These are phyloP conservation scores for Chaetodon trifascialis DNA, from an alignment of 2,113 vertebrate species.

Conservation along the genomic window DNA sequence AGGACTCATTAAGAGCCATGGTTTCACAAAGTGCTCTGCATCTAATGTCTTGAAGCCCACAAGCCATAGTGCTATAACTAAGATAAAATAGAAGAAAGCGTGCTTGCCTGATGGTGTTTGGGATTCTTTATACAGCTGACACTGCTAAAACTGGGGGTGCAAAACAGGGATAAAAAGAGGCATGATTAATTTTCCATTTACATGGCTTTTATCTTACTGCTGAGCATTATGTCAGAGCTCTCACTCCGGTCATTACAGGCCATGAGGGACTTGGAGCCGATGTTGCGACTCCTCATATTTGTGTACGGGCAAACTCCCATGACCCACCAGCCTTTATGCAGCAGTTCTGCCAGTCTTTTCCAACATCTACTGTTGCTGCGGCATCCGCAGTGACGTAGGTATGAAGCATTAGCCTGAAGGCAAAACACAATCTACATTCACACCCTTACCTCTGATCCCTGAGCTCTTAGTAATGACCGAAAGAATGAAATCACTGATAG, in stretches of 20 bases:
- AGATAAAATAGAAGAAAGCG: background rate
- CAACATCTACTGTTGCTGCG: background rate
- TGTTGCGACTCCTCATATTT: conserved; percentile 3
- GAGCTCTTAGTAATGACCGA: background rate
- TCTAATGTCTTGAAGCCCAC: background rate
- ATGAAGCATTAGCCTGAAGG: background rate
- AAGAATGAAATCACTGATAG: background rate
- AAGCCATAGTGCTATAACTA: background rate
- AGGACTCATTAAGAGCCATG: background rate
- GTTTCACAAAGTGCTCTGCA: background rate
- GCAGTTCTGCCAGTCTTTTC: background rate
- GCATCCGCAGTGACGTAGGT: background rate
- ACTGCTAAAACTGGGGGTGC: background rate
- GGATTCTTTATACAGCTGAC: conserved; percentile 7
- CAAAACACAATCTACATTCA: background rate
- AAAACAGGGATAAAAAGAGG: background rate
- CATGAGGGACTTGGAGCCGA: background rate
- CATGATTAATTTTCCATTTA: conserved; percentile 29
- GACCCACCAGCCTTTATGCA: background rate
- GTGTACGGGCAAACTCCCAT: background rate
- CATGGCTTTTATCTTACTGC: conserved; percentile 18
- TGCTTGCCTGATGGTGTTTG: background rate
- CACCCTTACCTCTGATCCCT: background rate
- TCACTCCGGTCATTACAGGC: background rate
- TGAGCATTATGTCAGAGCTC: background rate